A percentile compares a stretch with the other conserved stretches of the same genome.
Conservation (phyloP, 2,113 vertebrate species). For the Labeo rohita region DNA sequence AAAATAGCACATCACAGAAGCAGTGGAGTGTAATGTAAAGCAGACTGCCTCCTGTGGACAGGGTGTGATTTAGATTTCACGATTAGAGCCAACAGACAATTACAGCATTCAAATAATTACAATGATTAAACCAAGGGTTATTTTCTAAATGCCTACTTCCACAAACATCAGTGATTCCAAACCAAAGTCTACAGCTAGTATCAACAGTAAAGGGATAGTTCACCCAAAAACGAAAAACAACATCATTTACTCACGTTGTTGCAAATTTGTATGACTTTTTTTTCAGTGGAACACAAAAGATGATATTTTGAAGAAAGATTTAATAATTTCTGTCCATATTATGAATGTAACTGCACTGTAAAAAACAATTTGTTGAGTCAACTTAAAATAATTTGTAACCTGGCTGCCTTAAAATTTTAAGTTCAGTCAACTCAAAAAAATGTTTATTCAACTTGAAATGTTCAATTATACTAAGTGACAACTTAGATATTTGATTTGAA, state of each 20-base stretch:
- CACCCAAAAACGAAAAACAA: not conserved
- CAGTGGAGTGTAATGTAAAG: not conserved
- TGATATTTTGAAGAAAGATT: not conserved
- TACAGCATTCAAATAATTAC: slow-evolving; percentile 35
- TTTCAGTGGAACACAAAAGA: not conserved
- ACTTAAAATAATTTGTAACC: too few relatives aligned
- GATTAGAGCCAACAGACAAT: slow-evolving; percentile 24
- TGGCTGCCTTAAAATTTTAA: too few relatives aligned
- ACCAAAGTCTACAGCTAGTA: not conserved
- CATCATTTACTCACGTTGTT: not conserved
- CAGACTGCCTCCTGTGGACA: slow-evolving; percentile 3
- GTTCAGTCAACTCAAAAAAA: too few relatives aligned
- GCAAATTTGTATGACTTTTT: not conserved
- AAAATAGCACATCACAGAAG: not conserved
- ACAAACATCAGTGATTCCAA: not conserved
- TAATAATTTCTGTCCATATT: too few relatives aligned
- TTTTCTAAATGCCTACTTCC: slow-evolving; percentile 25
- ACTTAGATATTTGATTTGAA: too few relatives aligned
- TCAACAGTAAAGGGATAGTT: not conserved
- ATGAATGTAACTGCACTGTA: too few relatives aligned
- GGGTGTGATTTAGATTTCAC: slow-evolving; percentile 24
- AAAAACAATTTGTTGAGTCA: too few relatives aligned
- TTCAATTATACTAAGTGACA: too few relatives aligned
- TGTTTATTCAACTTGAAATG: too few relatives aligned
- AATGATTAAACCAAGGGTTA: slow-evolving; percentile 12